phyloP scores from a whole-genome alignment of 2,888 invertebrate genomes.

The Aspidapion aeneum region DNA sequence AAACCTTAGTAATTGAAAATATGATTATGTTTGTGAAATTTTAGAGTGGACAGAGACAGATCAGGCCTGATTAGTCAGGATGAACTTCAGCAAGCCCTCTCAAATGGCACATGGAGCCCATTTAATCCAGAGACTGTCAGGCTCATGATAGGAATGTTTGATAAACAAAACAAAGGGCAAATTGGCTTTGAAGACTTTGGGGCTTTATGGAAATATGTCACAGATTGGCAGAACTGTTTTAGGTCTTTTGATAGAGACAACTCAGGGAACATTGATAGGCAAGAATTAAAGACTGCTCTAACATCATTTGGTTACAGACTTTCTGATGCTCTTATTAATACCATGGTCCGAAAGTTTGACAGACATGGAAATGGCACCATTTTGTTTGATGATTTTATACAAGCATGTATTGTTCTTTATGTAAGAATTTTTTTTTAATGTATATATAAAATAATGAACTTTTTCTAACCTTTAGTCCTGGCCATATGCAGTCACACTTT shows the following conservation, averaged over 20 bases:
- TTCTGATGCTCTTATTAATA: conserved; percentile 74
- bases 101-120: conserved; percentile 96
- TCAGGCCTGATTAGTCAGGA: conserved; percentile 86
- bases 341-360: conserved; percentile 90
- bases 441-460: background rate
- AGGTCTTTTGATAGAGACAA: conserved; percentile 90
- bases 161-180: conserved; percentile 80
- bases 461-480: no score
- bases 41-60: conserved; percentile 75
- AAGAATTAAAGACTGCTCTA: conserved; percentile 87
- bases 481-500: no score
- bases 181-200: conserved; percentile 95
- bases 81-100: conserved; percentile 86
- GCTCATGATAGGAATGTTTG: conserved; percentile 97
- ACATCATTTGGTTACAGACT: conserved; percentile 85
- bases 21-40: no score
- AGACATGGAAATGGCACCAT: conserved; percentile 83
- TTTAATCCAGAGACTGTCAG: conserved; percentile 97
- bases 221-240: conserved; percentile 96
- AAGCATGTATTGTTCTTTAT: conserved; percentile 89
- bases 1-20: no score
- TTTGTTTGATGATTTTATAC: conserved; percentile 97
- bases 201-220: conserved; percentile 95
- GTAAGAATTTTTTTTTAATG: conserved; percentile 58
- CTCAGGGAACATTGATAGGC: conserved; percentile 87